Evolutionary conservation across 2,888 invertebrate species (phyloP), one percentile per base, ranked within the genome.

Genomic region (Mylabris sibirica): DNA sequence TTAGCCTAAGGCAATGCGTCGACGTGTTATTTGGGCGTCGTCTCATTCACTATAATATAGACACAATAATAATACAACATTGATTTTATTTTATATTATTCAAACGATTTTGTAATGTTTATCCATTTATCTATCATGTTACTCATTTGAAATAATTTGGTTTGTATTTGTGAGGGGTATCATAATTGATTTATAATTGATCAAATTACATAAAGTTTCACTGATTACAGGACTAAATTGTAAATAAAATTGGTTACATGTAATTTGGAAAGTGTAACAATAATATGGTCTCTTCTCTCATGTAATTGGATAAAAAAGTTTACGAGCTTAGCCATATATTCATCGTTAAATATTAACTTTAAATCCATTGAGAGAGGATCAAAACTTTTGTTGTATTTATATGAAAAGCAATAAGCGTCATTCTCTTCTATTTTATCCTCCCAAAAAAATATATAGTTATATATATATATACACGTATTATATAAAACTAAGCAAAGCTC

Each of bases 141-240:
- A 20, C 20, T 22, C 11, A 20, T 9, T 20, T 49, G 49, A 0
- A 3, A 22, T 24, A 24, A 53, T 20, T 12, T 53, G 24, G 4
- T 53, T 53, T 53, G 24, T 22, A 12, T 53, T 53, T 24, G 24
- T 1, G 0, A 49, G 49, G 53, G 22, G 12, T 53, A 24, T 53
- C 12, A 53, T 53, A 53, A 53, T 22, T 53, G 53, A 24, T 53
- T 53, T 4, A 11, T 22, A 24, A 22, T 53, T 53, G 5, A 53
- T 53, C 24, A 14, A 53, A 53, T 53, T 53, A 53, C 24, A 3
- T 53, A 24, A 53, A 53, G 53, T 53, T 53, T 22, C 24, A 53
- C 53, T 53, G 53, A 53, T 53, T 53, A 24, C 12, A 53, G 53
- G 53, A 53, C 24, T 53, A 53, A 53, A 53, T 53, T 24, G 53